Evolutionary conservation across 2,113 vertebrate genomes (phyloP).

Genomic region (Lagopus muta): DNA sequence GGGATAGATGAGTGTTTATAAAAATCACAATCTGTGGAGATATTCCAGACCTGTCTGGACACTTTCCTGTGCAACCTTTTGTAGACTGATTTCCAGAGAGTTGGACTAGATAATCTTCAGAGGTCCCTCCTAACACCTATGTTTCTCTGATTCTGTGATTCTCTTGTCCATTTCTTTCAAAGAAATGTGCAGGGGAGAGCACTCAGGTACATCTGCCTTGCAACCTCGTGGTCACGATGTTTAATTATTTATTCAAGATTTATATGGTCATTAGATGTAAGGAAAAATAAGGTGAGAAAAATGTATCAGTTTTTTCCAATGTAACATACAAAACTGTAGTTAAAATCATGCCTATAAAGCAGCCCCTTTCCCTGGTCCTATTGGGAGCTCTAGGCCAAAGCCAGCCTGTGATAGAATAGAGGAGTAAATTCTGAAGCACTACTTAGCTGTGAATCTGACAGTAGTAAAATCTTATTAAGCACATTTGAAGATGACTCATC

Average conservation of each 20-base stretch:
- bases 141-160: background rate
- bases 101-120: no score
- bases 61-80: no score
- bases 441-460: background rate
- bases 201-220: background rate
- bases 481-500: background rate
- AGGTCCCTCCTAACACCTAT: no score
- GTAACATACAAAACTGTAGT: background rate
- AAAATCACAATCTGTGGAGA: no score
- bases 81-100: no score
- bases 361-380: background rate
- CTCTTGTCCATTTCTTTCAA: background rate
- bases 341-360: background rate
- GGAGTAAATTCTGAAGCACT: background rate
- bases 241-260: background rate
- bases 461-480: background rate
- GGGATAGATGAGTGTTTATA: background rate
- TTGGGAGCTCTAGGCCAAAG: background rate
- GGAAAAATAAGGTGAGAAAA: background rate
- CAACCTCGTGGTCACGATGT: background rate
- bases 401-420: background rate
- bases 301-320: background rate
- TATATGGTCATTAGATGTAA: background rate
- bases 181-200: accelerated
- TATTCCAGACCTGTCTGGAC: no score